Base-by-base conservation (phyloP, 2,888 invertebrate species). In the Drosophila formosana region DNA sequence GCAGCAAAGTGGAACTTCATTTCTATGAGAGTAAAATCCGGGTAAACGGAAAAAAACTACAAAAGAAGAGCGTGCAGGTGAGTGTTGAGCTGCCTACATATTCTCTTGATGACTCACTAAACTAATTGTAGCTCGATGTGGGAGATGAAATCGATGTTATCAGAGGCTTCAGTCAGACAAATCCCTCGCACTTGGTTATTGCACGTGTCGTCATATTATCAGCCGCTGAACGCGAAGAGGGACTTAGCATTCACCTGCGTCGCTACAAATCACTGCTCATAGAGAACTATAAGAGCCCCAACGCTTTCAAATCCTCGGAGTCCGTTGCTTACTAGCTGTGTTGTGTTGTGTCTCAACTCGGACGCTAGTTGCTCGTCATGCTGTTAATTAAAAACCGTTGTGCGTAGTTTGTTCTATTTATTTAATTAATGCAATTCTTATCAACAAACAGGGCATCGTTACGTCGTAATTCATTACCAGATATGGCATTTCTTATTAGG, bases 21-120 rank as follows among this genome's bases (percentile, higher is more conserved):
- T 96, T 97, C 91, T 97, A 97, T 92, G 96, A 96, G 76, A 96
- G 96, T 88, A 96, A 95, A 93, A 94, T 97, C 70, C 94, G 96
- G 86, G 91, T 97, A 0, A 97, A 97, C 93, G 97, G 97, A 5
- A 93, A 94, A 75, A 96, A 96, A 90, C 92, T 96, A 0, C 72
- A 93, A 39, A 97, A 97, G 91, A 97, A 97, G 92, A 96, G 96
- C 91, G 90, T 91, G 13, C 91, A 93, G 82, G 95, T 97, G 91
- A 93, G 93, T 32, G 93, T 32, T 7, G 0, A 6, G n/a, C 37
- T 37, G n/a, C 4, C 1, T 2, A n/a, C 11, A 4, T 37, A 11
- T 37, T 37, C 4, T 2, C 11, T 39, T 13, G n/a, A 2, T 39
- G 9, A 0, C 13, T 13, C n/a, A 32, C 3, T 34, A n/a, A 25